Percentiles rank a stretch among this genome's conserved stretches.
Evolutionary conservation across 2,888 invertebrate genomes (phyloP).

Genomic region (Leucophenga maculata): DNA sequence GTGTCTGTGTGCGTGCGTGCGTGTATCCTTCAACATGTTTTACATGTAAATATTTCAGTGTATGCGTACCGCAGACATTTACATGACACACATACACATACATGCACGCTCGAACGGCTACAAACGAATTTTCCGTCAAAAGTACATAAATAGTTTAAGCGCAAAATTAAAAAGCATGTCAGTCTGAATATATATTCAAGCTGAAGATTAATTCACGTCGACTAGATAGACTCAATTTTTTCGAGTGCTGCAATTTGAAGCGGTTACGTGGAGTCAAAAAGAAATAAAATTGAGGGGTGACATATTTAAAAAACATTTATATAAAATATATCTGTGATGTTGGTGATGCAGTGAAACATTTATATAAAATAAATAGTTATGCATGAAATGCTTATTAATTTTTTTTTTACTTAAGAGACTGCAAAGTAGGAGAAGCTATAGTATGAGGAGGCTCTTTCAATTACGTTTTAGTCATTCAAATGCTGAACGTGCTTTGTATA

Average conservation of each 20-base stretch:
- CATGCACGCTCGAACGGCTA: not conserved
- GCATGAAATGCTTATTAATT: no score
- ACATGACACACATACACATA: not conserved
- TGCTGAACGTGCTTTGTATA: no score
- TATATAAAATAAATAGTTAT: no score
- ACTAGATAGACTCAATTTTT: no score
- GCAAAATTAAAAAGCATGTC: conserved; percentile 25
- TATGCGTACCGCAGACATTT: conserved; percentile 21
- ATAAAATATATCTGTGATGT: no score
- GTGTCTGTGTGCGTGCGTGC: not conserved
- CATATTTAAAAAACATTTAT: no score
- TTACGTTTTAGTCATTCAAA: no score
- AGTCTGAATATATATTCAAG: not conserved
- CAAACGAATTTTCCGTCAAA: not conserved
- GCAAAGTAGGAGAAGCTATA: no score
- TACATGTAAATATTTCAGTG: conserved; percentile 4
- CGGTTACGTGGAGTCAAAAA: not conserved
- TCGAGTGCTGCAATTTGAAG: not conserved
- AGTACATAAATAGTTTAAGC: conserved; percentile 22
- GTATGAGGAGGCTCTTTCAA: no score
- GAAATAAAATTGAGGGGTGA: no score
- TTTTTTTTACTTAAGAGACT: no score
- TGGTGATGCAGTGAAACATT: no score
- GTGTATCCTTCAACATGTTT: not conserved
- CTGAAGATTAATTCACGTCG: not conserved